Conservation (phyloP, 2,888 invertebrate genomes). For the Helleia helle region DNA sequence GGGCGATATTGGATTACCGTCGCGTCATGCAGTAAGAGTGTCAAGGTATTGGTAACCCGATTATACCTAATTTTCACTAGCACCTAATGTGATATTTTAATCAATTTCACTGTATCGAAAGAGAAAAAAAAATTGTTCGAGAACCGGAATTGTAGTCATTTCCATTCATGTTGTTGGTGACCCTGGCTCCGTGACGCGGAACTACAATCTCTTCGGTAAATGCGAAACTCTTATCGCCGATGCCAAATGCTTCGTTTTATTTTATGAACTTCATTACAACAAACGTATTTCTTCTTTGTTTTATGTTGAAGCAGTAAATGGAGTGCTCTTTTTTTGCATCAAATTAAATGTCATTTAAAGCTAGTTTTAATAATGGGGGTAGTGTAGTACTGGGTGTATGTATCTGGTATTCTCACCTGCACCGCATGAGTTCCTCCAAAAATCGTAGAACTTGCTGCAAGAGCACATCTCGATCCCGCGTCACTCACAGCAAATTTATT, state of each 20-base stretch:
- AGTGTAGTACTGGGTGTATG: too few species aligned
- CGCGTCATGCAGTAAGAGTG: constrained; percentile 38
- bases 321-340: too few species aligned
- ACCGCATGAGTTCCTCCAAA: constrained; percentile 67
- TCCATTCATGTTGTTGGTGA: constrained; percentile 38
- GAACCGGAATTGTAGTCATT: constrained; percentile 22
- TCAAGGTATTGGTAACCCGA: constrained; percentile 45
- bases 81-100: not conserved
- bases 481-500: constrained; percentile 68
- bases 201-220: constrained; percentile 42
- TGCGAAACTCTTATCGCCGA: not conserved
- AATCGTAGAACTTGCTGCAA: constrained; percentile 68
- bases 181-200: constrained; percentile 39
- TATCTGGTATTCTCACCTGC: constrained; percentile 47
- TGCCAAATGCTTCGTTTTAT: not conserved
- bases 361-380: too few species aligned
- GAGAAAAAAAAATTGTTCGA: not conserved
- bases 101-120: not conserved
- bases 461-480: constrained; percentile 58
- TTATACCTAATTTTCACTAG: not conserved
- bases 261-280: too few species aligned
- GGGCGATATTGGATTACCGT: constrained; percentile 46
- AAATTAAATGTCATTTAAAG: too few species aligned
- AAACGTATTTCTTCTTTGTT: too few species aligned
- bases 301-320: too few species aligned